These are phyloP conservation scores for Numenius phaeopus DNA, from an alignment of 2,797 vertebrate genomes.

Conservation along the genomic window DNA sequence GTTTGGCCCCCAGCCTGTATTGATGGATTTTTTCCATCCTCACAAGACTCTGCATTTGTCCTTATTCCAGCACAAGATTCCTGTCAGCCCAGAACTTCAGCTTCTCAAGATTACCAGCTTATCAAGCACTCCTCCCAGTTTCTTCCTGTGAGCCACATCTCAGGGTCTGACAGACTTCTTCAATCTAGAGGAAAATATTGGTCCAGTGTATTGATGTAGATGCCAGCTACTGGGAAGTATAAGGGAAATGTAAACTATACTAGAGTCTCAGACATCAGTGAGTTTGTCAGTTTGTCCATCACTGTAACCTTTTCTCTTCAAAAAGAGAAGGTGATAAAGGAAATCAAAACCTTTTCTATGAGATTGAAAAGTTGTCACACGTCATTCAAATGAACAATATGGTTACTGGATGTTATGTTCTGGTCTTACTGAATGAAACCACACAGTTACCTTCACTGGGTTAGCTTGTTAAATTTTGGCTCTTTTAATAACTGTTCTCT, in stretches of 20 bases:
- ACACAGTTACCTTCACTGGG: neutral
- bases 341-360: neutral
- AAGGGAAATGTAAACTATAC: neutral
- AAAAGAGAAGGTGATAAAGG: neutral
- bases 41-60: neutral
- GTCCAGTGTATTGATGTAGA: neutral
- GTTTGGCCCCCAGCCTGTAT: neutral
- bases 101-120: neutral
- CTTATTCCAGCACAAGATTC: neutral
- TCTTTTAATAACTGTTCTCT: neutral
- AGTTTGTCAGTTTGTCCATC: neutral
- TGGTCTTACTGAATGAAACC: constrained; percentile 9
- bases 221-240: neutral
- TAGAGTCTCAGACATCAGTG: neutral
- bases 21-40: neutral
- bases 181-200: neutral
- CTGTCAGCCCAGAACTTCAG: neutral
- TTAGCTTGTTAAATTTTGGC: neutral
- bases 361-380: neutral
- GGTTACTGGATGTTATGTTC: neutral
- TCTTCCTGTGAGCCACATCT: neutral
- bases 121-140: neutral
- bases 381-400: neutral
- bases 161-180: neutral
- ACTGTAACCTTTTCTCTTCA: neutral